Base-by-base conservation (phyloP, 2,888 invertebrate genomes). In the Nephrotoma guestfalica region DNA sequence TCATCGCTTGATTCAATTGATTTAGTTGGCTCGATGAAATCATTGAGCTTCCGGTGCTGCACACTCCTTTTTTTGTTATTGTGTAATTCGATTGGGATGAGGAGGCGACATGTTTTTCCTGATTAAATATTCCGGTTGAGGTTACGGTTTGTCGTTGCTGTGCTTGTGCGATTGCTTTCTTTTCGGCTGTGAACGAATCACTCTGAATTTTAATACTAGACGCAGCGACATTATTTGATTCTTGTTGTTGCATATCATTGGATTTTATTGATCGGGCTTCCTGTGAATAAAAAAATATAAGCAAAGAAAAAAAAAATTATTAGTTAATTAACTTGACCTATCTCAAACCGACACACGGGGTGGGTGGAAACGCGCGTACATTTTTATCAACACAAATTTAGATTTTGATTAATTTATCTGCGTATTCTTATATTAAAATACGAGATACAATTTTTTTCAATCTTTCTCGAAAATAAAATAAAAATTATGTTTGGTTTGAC, bases 111-210 rank as follows among this genome's bases (percentile, higher is more conserved):
- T 95, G 95, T 89, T 96, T 96, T 90, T 95, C 94, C 88, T 94
- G 93, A 90, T 96, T 96, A 90, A 94, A 95, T 90, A 96, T 95
- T 41, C 96, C 96, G 87, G 94, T 94, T 30, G 96, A 94, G 4
- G 96, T 96, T 89, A 96, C 95, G 2, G 95, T 96, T 90, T 96
- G 96, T 83, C 95, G 93, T 88, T 96, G 96, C 89, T 97, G 96
- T 88, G 94, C 93, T 88, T 95, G 95, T 86, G 95, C 94, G 90
- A 94, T 94, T 47, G 93, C 93, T 89, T 94, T 94, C 90, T 97
- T 96, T 92, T 97, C 97, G 11, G 96, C 95, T 89, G 96, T 96
- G 91, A 96, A 97, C 71, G 95, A 95, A 89, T 96, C 97, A 86
- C 97, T 96, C 88, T 96, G 96, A 87, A 97, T 93, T 91, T 96